Conservation (phyloP, 1,140 invertebrate genomes). For the Globodera ellingtonae region DNA sequence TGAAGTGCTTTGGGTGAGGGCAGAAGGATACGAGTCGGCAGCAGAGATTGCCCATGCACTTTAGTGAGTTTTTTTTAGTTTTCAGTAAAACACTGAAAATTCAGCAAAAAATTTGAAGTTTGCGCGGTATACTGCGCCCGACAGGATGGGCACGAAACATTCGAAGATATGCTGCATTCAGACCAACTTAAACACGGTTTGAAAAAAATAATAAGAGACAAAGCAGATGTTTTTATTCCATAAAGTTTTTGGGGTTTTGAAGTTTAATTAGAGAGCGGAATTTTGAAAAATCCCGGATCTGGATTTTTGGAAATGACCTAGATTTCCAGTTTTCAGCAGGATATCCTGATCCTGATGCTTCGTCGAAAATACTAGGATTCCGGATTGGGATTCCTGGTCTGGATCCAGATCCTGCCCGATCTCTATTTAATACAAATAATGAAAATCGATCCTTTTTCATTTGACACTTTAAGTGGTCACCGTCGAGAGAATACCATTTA, state of each 20-base stretch:
- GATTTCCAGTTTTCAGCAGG: too few relatives aligned
- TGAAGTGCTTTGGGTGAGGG: not conserved
- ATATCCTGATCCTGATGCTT: too few relatives aligned
- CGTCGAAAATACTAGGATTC: too few relatives aligned
- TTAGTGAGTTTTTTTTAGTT: not conserved
- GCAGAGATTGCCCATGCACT: not conserved
- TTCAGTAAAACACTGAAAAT: not conserved
- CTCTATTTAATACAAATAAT: too few relatives aligned
- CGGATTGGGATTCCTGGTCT: too few relatives aligned
- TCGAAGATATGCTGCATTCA: not conserved
- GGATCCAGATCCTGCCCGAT: too few relatives aligned
- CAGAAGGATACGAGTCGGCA: not conserved
- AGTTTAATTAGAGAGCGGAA: too few relatives aligned
- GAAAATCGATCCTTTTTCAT: not conserved
- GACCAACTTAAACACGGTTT: not conserved
- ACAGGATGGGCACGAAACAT: not conserved
- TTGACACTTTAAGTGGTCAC: not conserved
- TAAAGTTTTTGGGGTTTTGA: too few relatives aligned
- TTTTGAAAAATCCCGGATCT: too few relatives aligned
- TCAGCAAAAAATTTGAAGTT: not conserved
- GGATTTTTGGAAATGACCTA: too few relatives aligned
- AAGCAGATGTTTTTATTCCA: too few relatives aligned
- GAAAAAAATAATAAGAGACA: too few relatives aligned
- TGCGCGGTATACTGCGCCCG: not conserved
- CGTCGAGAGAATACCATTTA: not conserved